A percentile compares a stretch with the other conserved stretches of the same genome.
Evolutionary conservation across 2,797 vertebrate genomes (phyloP).

Genomic region (Furcifer pardalis): DNA sequence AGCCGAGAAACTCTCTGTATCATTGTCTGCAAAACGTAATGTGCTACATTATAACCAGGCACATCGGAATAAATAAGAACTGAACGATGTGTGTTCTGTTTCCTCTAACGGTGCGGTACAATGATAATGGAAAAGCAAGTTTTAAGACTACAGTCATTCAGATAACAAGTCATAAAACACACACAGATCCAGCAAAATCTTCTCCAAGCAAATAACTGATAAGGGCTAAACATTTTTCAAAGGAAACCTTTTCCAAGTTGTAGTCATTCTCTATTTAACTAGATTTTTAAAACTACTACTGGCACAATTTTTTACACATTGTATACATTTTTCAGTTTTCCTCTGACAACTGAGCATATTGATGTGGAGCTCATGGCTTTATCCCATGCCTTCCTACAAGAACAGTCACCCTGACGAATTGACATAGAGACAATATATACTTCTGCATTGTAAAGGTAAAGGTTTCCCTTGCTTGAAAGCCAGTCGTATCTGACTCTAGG

Average conservation of each 20-base stretch:
- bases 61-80: slow-evolving; percentile 63
- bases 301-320: slow-evolving; percentile 41
- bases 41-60: slow-evolving; percentile 46
- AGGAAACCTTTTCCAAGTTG: slow-evolving; percentile 53
- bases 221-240: slow-evolving; percentile 71
- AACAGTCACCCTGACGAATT: slow-evolving; percentile 23
- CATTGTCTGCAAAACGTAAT: slow-evolving; percentile 32
- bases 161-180: slow-evolving; percentile 69
- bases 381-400: background rate
- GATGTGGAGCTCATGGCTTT: background rate
- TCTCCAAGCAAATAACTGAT: slow-evolving; percentile 66
- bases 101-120: slow-evolving; percentile 39
- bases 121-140: slow-evolving; percentile 67
- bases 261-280: slow-evolving; percentile 50
- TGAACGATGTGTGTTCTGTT: slow-evolving; percentile 53
- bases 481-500: too few species aligned
- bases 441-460: slow-evolving; percentile 37
- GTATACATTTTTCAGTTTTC: background rate
- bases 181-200: slow-evolving; percentile 60
- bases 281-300: slow-evolving; percentile 38
- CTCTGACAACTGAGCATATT: background rate
- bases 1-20: slow-evolving; percentile 25
- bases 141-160: slow-evolving; percentile 57
- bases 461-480: too few species aligned
- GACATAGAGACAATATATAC: background rate